These are phyloP conservation scores for Cottus gobio DNA, from an alignment of 2,113 vertebrate species.

Conservation along the genomic window DNA sequence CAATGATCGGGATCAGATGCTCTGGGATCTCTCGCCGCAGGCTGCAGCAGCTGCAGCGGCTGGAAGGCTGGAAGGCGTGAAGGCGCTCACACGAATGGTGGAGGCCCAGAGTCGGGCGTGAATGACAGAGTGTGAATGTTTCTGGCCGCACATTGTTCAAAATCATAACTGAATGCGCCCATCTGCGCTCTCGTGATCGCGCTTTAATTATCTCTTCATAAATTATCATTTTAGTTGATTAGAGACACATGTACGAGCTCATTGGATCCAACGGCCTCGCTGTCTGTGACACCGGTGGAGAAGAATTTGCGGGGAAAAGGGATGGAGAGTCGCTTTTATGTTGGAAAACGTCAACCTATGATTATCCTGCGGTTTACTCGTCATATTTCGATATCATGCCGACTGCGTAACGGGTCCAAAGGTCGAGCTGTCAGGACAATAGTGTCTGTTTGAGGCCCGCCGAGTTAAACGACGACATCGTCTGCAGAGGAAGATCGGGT, in stretches of 20 bases:
- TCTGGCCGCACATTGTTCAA: neutral
- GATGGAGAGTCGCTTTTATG: neutral
- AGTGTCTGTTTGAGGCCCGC: neutral
- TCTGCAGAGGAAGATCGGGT: conserved; percentile 38
- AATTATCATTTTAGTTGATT: neutral
- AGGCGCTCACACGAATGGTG: neutral
- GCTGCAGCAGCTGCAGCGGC: too few relatives aligned
- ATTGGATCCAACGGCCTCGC: neutral
- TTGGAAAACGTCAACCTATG: neutral
- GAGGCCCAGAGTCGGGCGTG: neutral
- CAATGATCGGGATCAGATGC: neutral
- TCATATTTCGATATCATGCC: neutral
- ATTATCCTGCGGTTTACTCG: neutral
- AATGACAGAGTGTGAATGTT: neutral
- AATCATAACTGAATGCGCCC: neutral
- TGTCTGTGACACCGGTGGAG: neutral
- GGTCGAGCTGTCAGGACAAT: conserved; percentile 24
- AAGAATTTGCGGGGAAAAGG: neutral
- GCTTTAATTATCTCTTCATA: neutral
- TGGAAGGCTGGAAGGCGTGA: neutral
- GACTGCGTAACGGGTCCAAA: neutral
- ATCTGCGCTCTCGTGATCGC: neutral
- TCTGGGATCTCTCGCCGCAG: neutral
- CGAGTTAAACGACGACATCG: conserved; percentile 10
- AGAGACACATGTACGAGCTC: neutral